These are phyloP conservation scores for Koerneria pararmatus DNA, from an alignment of 2,888 invertebrate species.

Conservation along the genomic window DNA sequence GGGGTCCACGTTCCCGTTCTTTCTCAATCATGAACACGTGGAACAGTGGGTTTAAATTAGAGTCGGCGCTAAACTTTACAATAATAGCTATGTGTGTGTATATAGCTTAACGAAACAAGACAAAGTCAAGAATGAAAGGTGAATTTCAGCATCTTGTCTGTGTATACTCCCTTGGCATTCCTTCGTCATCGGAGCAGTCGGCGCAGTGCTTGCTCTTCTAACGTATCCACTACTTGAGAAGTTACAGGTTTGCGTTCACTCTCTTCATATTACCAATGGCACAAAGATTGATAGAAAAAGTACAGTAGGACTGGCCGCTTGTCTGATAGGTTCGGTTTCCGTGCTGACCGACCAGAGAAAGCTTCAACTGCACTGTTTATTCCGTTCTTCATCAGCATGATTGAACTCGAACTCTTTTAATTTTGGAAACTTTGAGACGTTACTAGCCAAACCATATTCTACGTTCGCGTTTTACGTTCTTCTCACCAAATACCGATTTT, in stretches of 20 bases:
- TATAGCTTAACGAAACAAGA: too few relatives aligned
- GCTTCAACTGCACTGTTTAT: neutral
- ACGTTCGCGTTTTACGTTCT: too few relatives aligned
- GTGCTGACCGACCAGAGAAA: neutral
- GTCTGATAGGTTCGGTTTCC: neutral
- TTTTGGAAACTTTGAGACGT: neutral
- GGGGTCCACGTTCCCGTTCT: too few relatives aligned
- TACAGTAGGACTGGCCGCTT: neutral
- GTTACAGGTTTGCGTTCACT: slow-evolving; percentile 31
- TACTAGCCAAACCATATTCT: too few relatives aligned
- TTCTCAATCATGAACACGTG: too few relatives aligned
- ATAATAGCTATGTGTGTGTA: too few relatives aligned
- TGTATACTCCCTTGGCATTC: slow-evolving; percentile 49
- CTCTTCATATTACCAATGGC: neutral
- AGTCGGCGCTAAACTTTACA: too few relatives aligned
- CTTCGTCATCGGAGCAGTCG: slow-evolving; percentile 47
- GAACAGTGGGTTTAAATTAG: too few relatives aligned
- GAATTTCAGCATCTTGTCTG: slow-evolving; percentile 38
- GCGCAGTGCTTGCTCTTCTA: slow-evolving; percentile 44
- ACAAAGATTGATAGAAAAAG: neutral
- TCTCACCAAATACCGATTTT: too few relatives aligned
- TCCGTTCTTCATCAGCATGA: neutral
- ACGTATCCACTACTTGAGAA: slow-evolving; percentile 47
- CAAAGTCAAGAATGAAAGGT: too few relatives aligned
- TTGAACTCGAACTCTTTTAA: neutral